Conservation (phyloP, 1,140 invertebrate genomes). For the Lepidurus packardi region DNA sequence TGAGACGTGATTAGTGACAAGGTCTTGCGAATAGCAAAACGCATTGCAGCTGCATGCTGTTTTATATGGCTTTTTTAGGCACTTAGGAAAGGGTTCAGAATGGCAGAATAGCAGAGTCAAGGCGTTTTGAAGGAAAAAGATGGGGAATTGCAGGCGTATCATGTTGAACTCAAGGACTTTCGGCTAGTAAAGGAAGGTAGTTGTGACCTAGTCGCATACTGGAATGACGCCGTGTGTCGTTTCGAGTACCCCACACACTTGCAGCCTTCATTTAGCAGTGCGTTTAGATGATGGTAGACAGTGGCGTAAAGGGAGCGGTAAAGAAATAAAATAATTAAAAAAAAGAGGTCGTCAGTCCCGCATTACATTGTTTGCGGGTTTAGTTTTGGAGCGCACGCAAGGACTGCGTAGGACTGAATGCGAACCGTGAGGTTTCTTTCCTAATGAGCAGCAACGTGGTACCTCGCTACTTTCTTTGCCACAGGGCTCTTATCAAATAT, state of each 20-base stretch:
- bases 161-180: not conserved
- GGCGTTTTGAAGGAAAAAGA: not conserved
- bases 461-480: not conserved
- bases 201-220: constrained; percentile 6
- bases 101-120: no score
- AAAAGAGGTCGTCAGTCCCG: not conserved
- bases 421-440: not conserved
- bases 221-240: not conserved
- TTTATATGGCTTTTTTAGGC: no score
- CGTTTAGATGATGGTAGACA: not conserved
- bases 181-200: not conserved
- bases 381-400: not conserved
- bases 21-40: no score
- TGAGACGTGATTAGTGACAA: no score
- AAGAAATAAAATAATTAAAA: not conserved
- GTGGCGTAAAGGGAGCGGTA: not conserved
- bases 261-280: not conserved
- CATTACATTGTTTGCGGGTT: not conserved
- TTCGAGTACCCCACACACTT: not conserved
- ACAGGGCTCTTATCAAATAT: not conserved
- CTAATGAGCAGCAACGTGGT: not conserved
- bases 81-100: no score
- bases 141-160: not conserved
- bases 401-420: not conserved
- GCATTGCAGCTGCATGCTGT: no score